phyloP scores from a whole-genome alignment of 1,140 invertebrate genomes.

The Trigoniulus corallinus region DNA sequence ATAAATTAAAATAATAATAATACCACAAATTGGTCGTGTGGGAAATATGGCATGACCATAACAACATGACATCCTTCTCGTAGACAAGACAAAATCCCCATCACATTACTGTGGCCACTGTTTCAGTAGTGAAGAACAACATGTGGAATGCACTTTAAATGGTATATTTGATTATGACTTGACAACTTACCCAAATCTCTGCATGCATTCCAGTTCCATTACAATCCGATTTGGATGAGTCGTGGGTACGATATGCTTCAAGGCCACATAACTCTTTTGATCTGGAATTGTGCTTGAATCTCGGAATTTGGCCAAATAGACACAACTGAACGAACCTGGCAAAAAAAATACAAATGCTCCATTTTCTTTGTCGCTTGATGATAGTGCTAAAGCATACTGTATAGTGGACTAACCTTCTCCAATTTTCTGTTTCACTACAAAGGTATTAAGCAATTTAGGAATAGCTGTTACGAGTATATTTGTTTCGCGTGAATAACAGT shows the following conservation, averaged over 20 bases:
- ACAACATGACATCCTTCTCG: conserved; percentile 55
- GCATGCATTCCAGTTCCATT: conserved; percentile 57
- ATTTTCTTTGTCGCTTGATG: too few relatives aligned
- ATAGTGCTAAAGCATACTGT: too few relatives aligned
- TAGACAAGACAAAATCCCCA: conserved; percentile 52
- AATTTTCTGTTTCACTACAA: background rate
- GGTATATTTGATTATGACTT: conserved; percentile 13
- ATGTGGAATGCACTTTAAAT: too few relatives aligned
- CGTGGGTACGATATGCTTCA: conserved; percentile 68
- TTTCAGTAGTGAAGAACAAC: too few relatives aligned
- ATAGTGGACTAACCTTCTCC: conserved; percentile 3
- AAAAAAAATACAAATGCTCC: background rate
- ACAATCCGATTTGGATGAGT: conserved; percentile 56
- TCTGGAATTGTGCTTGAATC: conserved; percentile 31
- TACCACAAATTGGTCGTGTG: conserved; percentile 60
- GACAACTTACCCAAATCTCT: conserved; percentile 48
- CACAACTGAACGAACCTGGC: conserved; percentile 59
- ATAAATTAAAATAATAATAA: conserved; percentile 15
- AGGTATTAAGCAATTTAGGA: too few relatives aligned
- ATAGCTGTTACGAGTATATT: background rate
- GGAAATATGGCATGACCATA: conserved; percentile 80
- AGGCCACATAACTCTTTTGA: conserved; percentile 44
- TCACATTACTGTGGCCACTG: conserved; percentile 65
- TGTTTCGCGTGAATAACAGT: too few relatives aligned
- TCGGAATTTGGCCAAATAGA: conserved; percentile 47